Evolutionary conservation across 2,113 vertebrate species (phyloP).

Genomic region (Myrmecobius fasciatus): DNA sequence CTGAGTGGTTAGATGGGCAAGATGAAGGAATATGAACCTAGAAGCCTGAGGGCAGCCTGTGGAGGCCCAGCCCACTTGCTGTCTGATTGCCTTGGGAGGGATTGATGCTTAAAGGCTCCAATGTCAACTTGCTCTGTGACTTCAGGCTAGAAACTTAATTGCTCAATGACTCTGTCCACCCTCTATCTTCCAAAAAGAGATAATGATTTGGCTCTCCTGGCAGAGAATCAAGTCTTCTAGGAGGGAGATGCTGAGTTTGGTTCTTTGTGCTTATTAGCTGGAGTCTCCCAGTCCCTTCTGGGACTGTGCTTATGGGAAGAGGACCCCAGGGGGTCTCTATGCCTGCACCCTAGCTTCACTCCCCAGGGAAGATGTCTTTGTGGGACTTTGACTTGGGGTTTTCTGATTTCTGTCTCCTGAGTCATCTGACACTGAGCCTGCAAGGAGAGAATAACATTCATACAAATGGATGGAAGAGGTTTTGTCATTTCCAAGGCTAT

Average conservation of each 20-base stretch:
- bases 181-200: constrained; percentile 48
- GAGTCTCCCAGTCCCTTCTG: rapidly evolving
- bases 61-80: constrained; percentile 47
- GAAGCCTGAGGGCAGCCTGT: constrained; percentile 37
- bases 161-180: constrained; percentile 46
- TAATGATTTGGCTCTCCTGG: not conserved
- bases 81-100: constrained; percentile 26
- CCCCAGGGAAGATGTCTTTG: not conserved
- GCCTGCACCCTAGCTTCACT: not conserved
- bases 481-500: not conserved
- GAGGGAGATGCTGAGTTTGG: constrained; percentile 9
- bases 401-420: constrained; percentile 41
- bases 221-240: not conserved
- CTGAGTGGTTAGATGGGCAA: not conserved
- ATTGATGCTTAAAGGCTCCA: not conserved
- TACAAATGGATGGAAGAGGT: not conserved
- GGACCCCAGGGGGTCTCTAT: not conserved
- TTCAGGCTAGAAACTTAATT: constrained; percentile 67
- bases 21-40: constrained; percentile 53
- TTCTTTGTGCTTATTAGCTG: not conserved
- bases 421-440: not conserved
- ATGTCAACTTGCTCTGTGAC: constrained; percentile 57
- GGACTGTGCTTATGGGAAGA: not conserved
- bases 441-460: constrained; percentile 10
- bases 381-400: constrained; percentile 22